Percentiles rank a stretch among this genome's conserved stretches.
Evolutionary conservation across 1,140 invertebrate species (phyloP).

Genomic region (Drosophila willistoni): DNA sequence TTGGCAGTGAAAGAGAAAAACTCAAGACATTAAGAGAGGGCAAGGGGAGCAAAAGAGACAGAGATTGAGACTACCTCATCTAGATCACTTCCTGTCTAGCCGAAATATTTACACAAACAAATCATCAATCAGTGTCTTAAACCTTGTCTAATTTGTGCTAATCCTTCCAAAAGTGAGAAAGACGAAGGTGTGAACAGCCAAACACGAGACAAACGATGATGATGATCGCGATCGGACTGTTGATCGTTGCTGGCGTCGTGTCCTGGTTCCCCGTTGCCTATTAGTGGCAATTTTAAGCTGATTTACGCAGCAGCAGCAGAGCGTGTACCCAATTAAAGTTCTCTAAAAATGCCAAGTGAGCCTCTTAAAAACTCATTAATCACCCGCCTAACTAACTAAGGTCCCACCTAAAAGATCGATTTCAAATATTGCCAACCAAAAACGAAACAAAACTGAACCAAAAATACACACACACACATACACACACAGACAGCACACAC

Average conservation of each 20-base stretch:
- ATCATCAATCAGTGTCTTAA: constrained; percentile 59
- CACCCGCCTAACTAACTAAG: constrained; percentile 75
- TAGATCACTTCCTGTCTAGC: constrained; percentile 49
- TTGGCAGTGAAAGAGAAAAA: not conserved
- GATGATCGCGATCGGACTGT: not conserved
- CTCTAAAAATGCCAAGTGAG: constrained; percentile 69
- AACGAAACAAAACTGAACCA: constrained; percentile 32
- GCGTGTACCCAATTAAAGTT: constrained; percentile 81
- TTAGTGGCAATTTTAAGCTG: constrained; percentile 82
- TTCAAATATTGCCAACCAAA: constrained; percentile 70
- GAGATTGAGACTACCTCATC: not conserved
- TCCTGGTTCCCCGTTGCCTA: constrained; percentile 44
- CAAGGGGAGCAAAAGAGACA: not conserved
- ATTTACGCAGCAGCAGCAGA: constrained; percentile 80
- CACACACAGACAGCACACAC: no score
- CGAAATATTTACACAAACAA: constrained; percentile 71
- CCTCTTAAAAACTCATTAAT: constrained; percentile 83
- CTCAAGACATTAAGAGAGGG: not conserved
- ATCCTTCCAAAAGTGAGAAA: constrained; percentile 21
- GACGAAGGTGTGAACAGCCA: constrained; percentile 57
- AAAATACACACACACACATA: not conserved
- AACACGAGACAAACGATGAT: constrained; percentile 35
- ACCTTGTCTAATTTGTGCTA: constrained; percentile 43
- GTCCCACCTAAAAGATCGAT: constrained; percentile 64
- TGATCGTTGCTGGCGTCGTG: not conserved